Evolutionary conservation across 2,888 invertebrate genomes (phyloP), one percentile per base, ranked within the genome.

Genomic region (Reticulitermes lucifugus): DNA sequence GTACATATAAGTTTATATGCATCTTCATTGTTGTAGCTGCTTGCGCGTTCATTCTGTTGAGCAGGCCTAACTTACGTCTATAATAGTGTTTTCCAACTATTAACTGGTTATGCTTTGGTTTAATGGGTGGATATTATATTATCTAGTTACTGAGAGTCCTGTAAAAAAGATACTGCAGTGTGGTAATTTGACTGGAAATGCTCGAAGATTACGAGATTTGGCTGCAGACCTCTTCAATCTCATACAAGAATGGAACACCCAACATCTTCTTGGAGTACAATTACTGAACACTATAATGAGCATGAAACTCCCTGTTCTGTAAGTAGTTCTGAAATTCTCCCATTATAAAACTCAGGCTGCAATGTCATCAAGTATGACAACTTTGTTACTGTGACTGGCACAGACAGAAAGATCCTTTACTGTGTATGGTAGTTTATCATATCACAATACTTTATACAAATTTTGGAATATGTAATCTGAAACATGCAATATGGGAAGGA

Each of bases 181-280:
- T 70, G 70, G 70, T 29, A 70, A 70, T 70, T 14, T 70, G 70
- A 70, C 70, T 70, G 70, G 70, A 70, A 70, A 70, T 70, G 25
- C 70, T 25, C n/a, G 70, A n/a, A n/a, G 70, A 29, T 29, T 70
- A 29, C 70, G 70, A 29, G 70, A 70, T 6, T n/a, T 25, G 25
- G 70, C 70, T 29, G 70, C 70, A 29, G 70, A 70, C 9, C 25
- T 70, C 10, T 25, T 12, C 29, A 70, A 25, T 6, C n/a, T 70
- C 2, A 70, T 70, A 70, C 70, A 70, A 70, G 25, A 25, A n/a
- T 70, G 70, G 70, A 70, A 70, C 14, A 25, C 25, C 10, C 70
- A 70, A 70, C 70, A 70, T n/a, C n/a, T 70, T 10, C 70, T 70
- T 29, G 70, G 70, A 70, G 29, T 70, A 29, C 25, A 70, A 70